Evolutionary conservation across 1,140 invertebrate genomes (phyloP), one percentile per base, ranked within the genome.

Genomic region (Palaemon carinicauda): DNA sequence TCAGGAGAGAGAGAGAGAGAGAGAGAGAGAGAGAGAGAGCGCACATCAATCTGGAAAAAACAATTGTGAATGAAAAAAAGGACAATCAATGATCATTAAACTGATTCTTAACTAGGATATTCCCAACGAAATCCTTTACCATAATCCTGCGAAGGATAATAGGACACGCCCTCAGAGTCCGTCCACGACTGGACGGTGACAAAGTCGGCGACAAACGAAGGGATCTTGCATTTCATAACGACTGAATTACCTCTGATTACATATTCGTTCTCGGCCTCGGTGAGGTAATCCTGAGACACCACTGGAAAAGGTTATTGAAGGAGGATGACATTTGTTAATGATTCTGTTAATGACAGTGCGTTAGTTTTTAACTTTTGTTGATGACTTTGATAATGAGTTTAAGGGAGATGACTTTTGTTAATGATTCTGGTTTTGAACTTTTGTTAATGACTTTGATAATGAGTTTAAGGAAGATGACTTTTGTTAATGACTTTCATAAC

Each of bases 201-300:
- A 92, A 97, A 98, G 92, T 98, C 96, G 69, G 96, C 95, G 73
- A 98, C 96, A 91, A 96, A 98, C 56, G 96, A 96, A 27, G 97
- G 97, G 89, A 98, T 95, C 90, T 95, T 95, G 92, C 97, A 98
- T 92, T 96, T 97, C 90, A 98, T 92, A 83, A 98, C 95, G 78
- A 96, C 97, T 73, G 96, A 95, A 92, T 97, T 97, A 83, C 96
- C 96, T 88, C 95, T 93, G 90, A 97, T 97, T 21, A 95, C 96
- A 92, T 97, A 97, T 90, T 97, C 96, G 92, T 97, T 97, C 92
- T 97, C 96, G 65, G 96, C 96, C 91, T 97, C 95, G 56, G 95
- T 95, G 91, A 96, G 95, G 92, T 97, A 97, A 90, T 94, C 94
- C 92, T 97, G 96, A 87, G 95, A 94, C 89, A 97, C 96, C 90